These are phyloP conservation scores for Rhopalosiphum padi DNA, from an alignment of 1,140 invertebrate genomes.

Conservation along the genomic window DNA sequence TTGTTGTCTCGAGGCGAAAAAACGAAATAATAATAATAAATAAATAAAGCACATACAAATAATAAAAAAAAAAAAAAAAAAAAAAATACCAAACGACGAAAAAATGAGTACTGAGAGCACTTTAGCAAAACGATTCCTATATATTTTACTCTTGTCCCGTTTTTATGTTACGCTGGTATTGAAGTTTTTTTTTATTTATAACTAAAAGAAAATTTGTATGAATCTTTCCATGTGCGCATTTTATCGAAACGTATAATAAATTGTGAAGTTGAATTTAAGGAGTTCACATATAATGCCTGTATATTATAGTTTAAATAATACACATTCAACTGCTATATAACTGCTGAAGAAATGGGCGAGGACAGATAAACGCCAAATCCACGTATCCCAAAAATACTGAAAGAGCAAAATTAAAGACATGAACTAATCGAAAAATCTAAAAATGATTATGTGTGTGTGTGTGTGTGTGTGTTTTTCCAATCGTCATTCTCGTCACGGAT, in stretches of 20 bases:
- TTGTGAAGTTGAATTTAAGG: background rate
- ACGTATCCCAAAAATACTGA: background rate
- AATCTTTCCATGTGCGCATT: background rate
- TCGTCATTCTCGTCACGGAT: background rate
- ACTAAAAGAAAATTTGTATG: background rate
- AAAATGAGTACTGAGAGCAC: constrained; percentile 27
- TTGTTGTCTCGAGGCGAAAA: background rate
- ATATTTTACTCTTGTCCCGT: constrained; percentile 27
- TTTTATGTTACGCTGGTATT: constrained; percentile 17
- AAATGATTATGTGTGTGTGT: background rate
- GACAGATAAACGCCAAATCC: background rate
- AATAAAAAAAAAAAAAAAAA: constrained; percentile 30
- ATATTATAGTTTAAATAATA: background rate
- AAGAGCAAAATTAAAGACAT: constrained; percentile 12
- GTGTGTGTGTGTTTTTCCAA: background rate
- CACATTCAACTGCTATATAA: background rate
- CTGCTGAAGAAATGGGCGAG: background rate
- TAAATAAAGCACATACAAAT: constrained; percentile 28
- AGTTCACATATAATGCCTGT: background rate
- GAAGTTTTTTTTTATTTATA: constrained; percentile 18
- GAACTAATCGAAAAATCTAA: constrained; percentile 19
- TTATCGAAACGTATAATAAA: background rate
- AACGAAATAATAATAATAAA: constrained; percentile 24
- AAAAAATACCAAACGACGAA: constrained; percentile 19
- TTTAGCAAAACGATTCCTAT: constrained; percentile 42